Percentiles rank a stretch among this genome's conserved stretches.
phyloP scores from a whole-genome alignment of 2,113 vertebrate species.

The Stomatorhinus ivindoensis region DNA sequence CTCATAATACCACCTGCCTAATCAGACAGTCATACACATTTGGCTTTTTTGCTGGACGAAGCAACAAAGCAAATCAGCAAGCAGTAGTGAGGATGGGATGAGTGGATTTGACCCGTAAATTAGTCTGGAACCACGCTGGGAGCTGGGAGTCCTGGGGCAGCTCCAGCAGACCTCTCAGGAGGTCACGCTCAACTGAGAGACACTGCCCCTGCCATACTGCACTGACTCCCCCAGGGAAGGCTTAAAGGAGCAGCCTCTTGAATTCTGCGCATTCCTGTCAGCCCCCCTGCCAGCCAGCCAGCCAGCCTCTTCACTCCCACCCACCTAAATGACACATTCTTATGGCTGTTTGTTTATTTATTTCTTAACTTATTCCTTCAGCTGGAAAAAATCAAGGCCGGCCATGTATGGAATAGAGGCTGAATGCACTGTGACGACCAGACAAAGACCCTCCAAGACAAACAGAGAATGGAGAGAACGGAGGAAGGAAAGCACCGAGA shows the following conservation, averaged over 20 bases:
- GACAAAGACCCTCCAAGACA: background rate
- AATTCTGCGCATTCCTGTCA: conserved; percentile 54
- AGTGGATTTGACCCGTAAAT: background rate
- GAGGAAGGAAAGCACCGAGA: background rate
- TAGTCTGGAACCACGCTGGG: background rate
- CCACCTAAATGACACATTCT: background rate
- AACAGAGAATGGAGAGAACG: background rate
- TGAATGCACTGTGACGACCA: background rate
- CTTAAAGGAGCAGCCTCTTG: conserved; percentile 39
- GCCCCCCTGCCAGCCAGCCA: background rate
- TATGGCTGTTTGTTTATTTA: background rate
- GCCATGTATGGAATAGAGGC: background rate
- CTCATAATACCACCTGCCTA: background rate
- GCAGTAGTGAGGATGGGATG: background rate
- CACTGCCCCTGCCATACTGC: background rate
- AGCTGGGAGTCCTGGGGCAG: background rate
- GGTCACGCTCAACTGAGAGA: background rate
- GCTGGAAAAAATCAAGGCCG: background rate
- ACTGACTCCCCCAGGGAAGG: conserved; percentile 10
- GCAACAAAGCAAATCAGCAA: background rate
- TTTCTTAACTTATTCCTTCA: background rate
- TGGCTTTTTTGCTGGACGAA: background rate
- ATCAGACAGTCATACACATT: background rate
- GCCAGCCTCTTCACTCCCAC: background rate
- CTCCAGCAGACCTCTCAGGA: background rate